Conservation (phyloP, 92 coral and sea anemone genomes). For the Paragorgia papillata region DNA sequence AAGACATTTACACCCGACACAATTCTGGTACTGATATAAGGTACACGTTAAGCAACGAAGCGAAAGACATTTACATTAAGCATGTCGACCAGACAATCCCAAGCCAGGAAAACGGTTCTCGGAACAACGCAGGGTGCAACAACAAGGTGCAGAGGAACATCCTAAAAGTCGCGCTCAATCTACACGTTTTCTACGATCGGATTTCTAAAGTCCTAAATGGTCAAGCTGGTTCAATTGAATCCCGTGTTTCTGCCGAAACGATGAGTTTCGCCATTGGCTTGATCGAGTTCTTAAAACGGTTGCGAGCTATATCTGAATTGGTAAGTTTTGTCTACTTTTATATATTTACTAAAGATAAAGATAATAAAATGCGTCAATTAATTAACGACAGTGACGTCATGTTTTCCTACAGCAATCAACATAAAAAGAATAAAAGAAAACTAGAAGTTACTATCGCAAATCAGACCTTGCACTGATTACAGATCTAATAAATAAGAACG, state of each 20-base stretch:
- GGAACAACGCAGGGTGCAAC: slow-evolving; percentile 6
- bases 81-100: slow-evolving; percentile 7
- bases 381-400: no score
- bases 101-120: slow-evolving; percentile 2
- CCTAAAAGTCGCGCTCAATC: slow-evolving; percentile 24
- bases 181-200: slow-evolving; percentile 12
- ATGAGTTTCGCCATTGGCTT: slow-evolving; percentile 7
- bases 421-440: no score
- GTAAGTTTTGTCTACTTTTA: slow-evolving; percentile 1
- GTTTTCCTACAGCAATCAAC: no score
- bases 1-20: slow-evolving; percentile 15
- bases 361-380: no score
- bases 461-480: no score
- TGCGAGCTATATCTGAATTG: slow-evolving; percentile 11
- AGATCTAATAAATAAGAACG: no score
- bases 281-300: slow-evolving; percentile 18
- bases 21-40: background rate
- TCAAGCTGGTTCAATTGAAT: slow-evolving; percentile 5
- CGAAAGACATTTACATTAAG: slow-evolving; percentile 9
- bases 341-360: background rate
- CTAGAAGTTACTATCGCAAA: no score
- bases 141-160: slow-evolving; percentile 32
- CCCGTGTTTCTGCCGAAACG: background rate
- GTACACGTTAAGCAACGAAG: slow-evolving; percentile 11
- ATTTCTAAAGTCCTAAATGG: slow-evolving; percentile 13